phyloP scores from a whole-genome alignment of 2,797 vertebrate genomes.

The Clarias pachynema region DNA sequence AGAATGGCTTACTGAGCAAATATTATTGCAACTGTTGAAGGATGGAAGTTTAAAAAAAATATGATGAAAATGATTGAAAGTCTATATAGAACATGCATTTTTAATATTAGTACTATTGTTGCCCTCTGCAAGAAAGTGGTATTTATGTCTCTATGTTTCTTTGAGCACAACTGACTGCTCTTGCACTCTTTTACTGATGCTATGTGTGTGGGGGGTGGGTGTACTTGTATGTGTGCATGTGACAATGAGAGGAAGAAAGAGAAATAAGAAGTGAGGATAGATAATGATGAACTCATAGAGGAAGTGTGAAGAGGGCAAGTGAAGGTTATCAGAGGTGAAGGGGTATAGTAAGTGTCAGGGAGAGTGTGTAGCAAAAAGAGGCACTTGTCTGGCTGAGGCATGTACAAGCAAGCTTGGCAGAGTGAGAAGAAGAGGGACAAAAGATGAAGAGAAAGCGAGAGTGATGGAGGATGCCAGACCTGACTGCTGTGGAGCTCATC shows the following conservation, averaged over 20 bases:
- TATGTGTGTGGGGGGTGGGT: neutral
- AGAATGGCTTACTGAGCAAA: neutral
- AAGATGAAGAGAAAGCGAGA: slow-evolving; percentile 37
- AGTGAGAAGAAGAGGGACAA: slow-evolving; percentile 49
- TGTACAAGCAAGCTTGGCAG: slow-evolving; percentile 36
- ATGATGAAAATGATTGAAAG: neutral
- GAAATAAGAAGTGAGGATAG: neutral
- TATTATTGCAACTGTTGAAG: neutral
- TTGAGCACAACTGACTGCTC: neutral
- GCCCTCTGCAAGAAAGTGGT: neutral
- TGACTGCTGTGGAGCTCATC: slow-evolving; percentile 69
- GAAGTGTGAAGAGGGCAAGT: slow-evolving; percentile 46
- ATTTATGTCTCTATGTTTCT: too few relatives aligned
- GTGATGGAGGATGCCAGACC: slow-evolving; percentile 51
- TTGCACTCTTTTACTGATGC: neutral
- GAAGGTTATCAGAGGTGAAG: slow-evolving; percentile 46
- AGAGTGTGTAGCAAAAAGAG: slow-evolving; percentile 38
- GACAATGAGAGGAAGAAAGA: neutral
- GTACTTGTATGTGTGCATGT: neutral
- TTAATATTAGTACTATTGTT: neutral
- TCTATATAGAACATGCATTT: neutral
- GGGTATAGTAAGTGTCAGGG: slow-evolving; percentile 41
- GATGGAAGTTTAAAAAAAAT: neutral
- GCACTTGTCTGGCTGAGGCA: slow-evolving; percentile 46
- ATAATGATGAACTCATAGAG: slow-evolving; percentile 34